Percentiles rank a stretch among this genome's conserved stretches.
Conservation (phyloP, 1,140 invertebrate genomes). For the Bombus vancouverensis region DNA sequence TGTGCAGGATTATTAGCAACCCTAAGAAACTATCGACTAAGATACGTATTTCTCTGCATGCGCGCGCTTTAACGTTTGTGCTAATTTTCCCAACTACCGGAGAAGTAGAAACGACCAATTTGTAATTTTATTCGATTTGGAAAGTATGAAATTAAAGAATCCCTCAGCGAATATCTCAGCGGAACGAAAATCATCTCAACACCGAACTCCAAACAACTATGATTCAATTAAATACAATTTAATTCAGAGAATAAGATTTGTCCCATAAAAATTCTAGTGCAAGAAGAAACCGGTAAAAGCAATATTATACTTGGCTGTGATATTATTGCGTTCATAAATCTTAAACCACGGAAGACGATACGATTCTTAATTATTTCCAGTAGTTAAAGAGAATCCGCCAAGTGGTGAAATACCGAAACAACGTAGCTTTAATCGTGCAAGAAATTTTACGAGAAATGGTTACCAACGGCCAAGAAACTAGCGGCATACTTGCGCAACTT, state of each 20-base stretch:
- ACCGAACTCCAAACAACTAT: too few relatives aligned
- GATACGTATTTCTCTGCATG: not conserved
- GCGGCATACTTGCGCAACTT: slow-evolving; percentile 31
- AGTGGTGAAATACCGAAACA: slow-evolving; percentile 21
- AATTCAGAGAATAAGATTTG: too few relatives aligned
- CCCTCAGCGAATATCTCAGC: too few relatives aligned
- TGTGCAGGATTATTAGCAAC: slow-evolving; percentile 32
- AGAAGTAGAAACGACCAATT: not conserved
- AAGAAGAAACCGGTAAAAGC: too few relatives aligned
- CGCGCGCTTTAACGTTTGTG: not conserved
- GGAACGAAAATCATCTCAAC: too few relatives aligned
- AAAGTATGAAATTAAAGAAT: too few relatives aligned
- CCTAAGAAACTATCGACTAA: slow-evolving; percentile 22
- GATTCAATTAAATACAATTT: too few relatives aligned
- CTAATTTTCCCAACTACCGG: not conserved
- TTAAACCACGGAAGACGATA: not conserved
- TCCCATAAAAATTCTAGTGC: too few relatives aligned
- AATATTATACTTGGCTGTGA: too few relatives aligned
- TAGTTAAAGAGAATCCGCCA: not conserved
- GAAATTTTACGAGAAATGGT: slow-evolving; percentile 36
- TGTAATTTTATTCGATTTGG: too few relatives aligned
- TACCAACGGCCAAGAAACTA: slow-evolving; percentile 34
- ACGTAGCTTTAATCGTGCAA: slow-evolving; percentile 38
- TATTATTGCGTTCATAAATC: too few relatives aligned
- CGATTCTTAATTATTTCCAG: slow-evolving; percentile 37